These are phyloP conservation scores for Enteromius viviparus DNA, from an alignment of 2,797 vertebrate species.

Conservation along the genomic window DNA sequence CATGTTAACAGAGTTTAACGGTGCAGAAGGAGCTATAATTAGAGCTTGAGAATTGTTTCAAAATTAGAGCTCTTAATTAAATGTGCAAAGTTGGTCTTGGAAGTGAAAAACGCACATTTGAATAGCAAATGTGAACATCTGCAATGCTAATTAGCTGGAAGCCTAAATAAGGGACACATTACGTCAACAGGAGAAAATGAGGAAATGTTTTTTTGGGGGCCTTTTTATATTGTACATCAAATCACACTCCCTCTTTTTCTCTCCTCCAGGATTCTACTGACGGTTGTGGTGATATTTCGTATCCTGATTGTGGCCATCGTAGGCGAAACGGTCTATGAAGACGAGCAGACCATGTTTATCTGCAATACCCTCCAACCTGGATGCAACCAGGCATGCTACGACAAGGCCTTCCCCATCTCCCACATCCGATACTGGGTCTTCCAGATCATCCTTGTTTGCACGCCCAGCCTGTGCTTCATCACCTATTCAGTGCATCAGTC, in stretches of 20 bases:
- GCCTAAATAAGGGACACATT: constrained; percentile 34
- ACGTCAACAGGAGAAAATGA: constrained; percentile 37
- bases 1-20: constrained; percentile 63
- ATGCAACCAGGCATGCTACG: constrained; percentile 92
- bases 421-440: constrained; percentile 93
- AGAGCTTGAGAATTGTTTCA: constrained; percentile 53
- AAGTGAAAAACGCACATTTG: constrained; percentile 38
- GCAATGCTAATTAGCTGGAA: constrained; percentile 51
- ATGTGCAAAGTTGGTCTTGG: constrained; percentile 32
- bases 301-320: constrained; percentile 92
- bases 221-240: constrained; percentile 45
- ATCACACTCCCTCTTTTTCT: constrained; percentile 21
- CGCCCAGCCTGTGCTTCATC: constrained; percentile 88
- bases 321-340: constrained; percentile 90
- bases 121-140: constrained; percentile 45
- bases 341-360: constrained; percentile 91
- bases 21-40: constrained; percentile 63
- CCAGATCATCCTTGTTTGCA: constrained; percentile 88
- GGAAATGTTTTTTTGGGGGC: neutral
- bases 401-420: constrained; percentile 91
- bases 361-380: constrained; percentile 93
- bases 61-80: constrained; percentile 49
- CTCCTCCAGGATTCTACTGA: constrained; percentile 85
- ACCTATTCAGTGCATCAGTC: constrained; percentile 89
- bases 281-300: constrained; percentile 92